phyloP scores from a whole-genome alignment of 2,797 vertebrate species.

The Pachyuromys duprasi region DNA sequence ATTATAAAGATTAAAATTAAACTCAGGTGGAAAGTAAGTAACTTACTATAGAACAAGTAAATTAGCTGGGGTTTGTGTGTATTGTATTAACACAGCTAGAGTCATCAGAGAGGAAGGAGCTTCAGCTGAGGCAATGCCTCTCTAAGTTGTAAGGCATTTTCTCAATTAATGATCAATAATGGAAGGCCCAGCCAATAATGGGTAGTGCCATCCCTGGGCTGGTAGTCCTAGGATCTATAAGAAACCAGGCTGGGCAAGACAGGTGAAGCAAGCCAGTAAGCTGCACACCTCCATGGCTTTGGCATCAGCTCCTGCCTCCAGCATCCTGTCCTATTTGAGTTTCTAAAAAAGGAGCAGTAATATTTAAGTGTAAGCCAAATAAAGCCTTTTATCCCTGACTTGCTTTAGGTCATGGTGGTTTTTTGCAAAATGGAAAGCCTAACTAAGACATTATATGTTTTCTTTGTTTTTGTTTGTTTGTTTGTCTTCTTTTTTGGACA shows the following conservation, averaged over 20 bases:
- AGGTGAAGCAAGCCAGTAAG: background rate
- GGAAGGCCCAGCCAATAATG: background rate
- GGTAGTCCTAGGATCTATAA: background rate
- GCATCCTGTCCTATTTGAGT: background rate
- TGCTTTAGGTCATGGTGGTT: background rate
- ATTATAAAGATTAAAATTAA: background rate
- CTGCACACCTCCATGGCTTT: background rate
- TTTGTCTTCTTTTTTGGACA: background rate
- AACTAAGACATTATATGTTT: background rate
- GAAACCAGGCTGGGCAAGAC: too few species aligned
- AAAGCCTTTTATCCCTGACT: background rate
- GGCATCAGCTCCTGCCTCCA: background rate
- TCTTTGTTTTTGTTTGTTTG: background rate
- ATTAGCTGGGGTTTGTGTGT: too few species aligned
- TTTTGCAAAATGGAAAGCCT: background rate
- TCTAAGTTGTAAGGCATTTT: background rate
- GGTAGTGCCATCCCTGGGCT: background rate
- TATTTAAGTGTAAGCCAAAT: background rate
- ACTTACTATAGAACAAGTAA: background rate
- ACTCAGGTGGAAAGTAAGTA: background rate
- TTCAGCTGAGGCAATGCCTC: background rate
- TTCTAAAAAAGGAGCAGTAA: background rate
- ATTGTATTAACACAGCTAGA: too few species aligned
- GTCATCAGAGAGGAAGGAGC: too few species aligned
- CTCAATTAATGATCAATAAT: background rate